Conservation (phyloP, 2,797 vertebrate species). For the Agapornis canus region DNA sequence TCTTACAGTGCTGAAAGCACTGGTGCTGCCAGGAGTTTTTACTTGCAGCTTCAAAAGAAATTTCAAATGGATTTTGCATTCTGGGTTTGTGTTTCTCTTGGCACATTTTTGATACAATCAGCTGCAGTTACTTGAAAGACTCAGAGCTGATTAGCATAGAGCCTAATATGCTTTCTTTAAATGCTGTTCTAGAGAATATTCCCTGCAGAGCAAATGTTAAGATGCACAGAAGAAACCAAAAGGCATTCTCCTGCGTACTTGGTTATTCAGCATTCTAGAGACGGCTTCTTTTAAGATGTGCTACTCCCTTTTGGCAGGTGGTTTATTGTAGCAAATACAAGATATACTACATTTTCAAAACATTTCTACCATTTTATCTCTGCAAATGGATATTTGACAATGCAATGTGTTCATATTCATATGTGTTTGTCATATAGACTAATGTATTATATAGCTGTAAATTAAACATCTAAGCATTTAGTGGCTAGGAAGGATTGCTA, state of each 20-base stretch:
- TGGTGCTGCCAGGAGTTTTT: constrained; percentile 45
- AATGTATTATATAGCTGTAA: background rate
- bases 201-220: constrained; percentile 60
- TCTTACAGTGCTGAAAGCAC: constrained; percentile 34
- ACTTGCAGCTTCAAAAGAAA: constrained; percentile 68
- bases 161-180: constrained; percentile 55
- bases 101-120: constrained; percentile 70
- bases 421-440: background rate
- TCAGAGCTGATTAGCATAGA: constrained; percentile 67
- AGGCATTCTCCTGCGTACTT: background rate
- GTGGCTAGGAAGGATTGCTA: background rate
- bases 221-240: constrained; percentile 51
- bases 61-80: constrained; percentile 54
- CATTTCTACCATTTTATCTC: background rate
- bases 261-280: constrained; percentile 43
- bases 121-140: constrained; percentile 68
- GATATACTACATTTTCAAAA: background rate
- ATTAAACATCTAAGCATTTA: background rate
- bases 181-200: constrained; percentile 54
- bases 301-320: constrained; percentile 15
- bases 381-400: background rate
- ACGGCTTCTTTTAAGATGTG: background rate
- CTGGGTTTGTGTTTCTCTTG: constrained; percentile 61
- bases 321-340: constrained; percentile 4
- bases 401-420: background rate